Percentiles rank a stretch among this genome's conserved stretches.
Conservation (phyloP, 2,888 invertebrate genomes). For the Pyrrhosoma nymphula region DNA sequence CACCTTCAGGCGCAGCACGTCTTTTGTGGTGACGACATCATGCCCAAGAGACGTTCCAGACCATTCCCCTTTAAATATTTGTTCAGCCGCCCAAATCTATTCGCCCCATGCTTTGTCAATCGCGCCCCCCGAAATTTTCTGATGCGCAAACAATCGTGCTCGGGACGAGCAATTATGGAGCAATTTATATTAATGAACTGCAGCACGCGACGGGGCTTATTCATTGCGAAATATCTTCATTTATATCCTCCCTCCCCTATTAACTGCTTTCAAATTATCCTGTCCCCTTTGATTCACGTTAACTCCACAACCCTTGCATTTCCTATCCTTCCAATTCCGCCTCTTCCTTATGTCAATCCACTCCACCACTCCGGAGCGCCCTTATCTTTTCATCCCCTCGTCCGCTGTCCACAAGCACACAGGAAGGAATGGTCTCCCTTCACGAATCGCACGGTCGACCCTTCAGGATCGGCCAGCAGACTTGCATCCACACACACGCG, state of each 20-base stretch:
- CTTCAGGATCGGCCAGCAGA: not conserved
- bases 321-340: not conserved
- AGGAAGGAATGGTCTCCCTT: not conserved
- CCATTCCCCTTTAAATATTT: too few relatives aligned
- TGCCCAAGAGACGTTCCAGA: too few relatives aligned
- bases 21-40: too few relatives aligned
- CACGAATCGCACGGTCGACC: not conserved
- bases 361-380: not conserved
- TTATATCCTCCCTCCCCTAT: not conserved
- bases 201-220: not conserved
- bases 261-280: too few relatives aligned
- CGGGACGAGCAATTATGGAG: not conserved
- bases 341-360: slow-evolving; percentile 3
- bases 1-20: too few relatives aligned
- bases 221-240: not conserved
- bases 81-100: too few relatives aligned
- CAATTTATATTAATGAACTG: not conserved
- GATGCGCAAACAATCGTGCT: not conserved
- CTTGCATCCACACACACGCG: not conserved
- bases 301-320: not conserved
- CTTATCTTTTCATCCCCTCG: not conserved
- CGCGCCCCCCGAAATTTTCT: not conserved
- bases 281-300: not conserved
- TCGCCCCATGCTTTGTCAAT: not conserved
- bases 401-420: not conserved